These are phyloP conservation scores for Amaurobius ferox DNA, from an alignment of 2,888 invertebrate species.

Conservation along the genomic window DNA sequence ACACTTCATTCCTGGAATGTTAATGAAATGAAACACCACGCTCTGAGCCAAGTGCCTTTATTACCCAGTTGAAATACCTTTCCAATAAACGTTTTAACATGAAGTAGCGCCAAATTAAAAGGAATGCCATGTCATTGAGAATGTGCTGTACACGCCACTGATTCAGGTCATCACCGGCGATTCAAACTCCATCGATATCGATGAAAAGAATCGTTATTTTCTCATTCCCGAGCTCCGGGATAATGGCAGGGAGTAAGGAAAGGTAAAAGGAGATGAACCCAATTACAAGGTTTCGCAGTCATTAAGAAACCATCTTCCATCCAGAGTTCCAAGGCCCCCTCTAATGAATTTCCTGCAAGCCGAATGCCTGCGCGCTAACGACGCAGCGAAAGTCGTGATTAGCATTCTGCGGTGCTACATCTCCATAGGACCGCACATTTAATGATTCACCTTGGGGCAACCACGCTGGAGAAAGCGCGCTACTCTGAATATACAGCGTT, in stretches of 20 bases:
- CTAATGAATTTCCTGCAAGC: constrained; percentile 66
- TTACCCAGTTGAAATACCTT: too few relatives aligned
- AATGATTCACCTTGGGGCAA: constrained; percentile 8
- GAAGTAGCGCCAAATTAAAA: too few relatives aligned
- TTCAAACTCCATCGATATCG: background rate
- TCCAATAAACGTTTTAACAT: too few relatives aligned
- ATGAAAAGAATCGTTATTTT: constrained; percentile 47
- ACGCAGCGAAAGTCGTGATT: constrained; percentile 52
- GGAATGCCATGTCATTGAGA: too few relatives aligned
- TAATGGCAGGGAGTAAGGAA: constrained; percentile 4
- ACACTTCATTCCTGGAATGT: too few relatives aligned
- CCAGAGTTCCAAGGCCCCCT: constrained; percentile 24
- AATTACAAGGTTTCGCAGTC: constrained; percentile 61
- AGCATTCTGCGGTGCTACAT: constrained; percentile 27
- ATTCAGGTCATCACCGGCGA: background rate
- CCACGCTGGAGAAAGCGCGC: background rate
- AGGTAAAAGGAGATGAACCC: constrained; percentile 46
- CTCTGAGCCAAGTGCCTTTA: too few relatives aligned
- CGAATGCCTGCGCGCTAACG: constrained; percentile 49
- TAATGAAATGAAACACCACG: too few relatives aligned
- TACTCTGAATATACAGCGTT: background rate
- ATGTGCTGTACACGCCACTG: background rate
- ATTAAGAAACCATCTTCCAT: constrained; percentile 58
- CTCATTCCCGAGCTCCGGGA: constrained; percentile 28
- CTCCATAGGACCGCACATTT: constrained; percentile 15